Evolutionary conservation across 1,140 invertebrate species (phyloP).

Genomic region (Melanaphis sacchari): DNA sequence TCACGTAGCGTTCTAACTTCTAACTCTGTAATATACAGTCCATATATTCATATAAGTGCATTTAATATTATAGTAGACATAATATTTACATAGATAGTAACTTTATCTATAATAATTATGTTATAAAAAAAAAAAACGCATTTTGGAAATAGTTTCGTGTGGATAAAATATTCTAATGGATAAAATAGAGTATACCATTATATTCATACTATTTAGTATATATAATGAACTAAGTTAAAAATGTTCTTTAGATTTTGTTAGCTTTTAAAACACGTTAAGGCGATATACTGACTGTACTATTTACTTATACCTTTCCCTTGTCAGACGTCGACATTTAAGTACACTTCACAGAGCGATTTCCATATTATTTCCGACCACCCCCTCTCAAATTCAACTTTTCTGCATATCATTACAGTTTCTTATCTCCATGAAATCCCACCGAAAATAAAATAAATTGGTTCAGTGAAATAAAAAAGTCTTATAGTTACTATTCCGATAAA

Average conservation of each 20-base stretch:
- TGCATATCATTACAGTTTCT: constrained; percentile 48
- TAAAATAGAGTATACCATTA: background rate
- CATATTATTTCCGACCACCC: constrained; percentile 43
- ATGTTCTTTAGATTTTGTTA: background rate
- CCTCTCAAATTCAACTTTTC: constrained; percentile 19
- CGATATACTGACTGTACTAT: constrained; percentile 13
- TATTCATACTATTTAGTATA: background rate
- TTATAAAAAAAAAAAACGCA: background rate
- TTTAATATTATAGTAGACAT: background rate
- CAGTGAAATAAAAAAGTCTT: background rate
- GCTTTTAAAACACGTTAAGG: constrained; percentile 31
- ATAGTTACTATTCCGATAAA: constrained; percentile 14
- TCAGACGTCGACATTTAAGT: constrained; percentile 36
- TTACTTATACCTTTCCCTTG: constrained; percentile 29
- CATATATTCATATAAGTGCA: too few species aligned
- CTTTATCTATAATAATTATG: background rate
- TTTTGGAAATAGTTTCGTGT: background rate
- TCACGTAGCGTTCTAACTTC: background rate
- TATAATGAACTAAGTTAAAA: background rate
- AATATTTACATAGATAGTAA: background rate
- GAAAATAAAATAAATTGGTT: constrained; percentile 41
- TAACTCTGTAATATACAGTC: background rate
- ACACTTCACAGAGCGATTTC: constrained; percentile 37
- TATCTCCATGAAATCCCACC: constrained; percentile 10
- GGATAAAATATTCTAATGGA: background rate